Evolutionary conservation across 2,888 invertebrate genomes (phyloP).

Genomic region (Nemapogon koenigi): DNA sequence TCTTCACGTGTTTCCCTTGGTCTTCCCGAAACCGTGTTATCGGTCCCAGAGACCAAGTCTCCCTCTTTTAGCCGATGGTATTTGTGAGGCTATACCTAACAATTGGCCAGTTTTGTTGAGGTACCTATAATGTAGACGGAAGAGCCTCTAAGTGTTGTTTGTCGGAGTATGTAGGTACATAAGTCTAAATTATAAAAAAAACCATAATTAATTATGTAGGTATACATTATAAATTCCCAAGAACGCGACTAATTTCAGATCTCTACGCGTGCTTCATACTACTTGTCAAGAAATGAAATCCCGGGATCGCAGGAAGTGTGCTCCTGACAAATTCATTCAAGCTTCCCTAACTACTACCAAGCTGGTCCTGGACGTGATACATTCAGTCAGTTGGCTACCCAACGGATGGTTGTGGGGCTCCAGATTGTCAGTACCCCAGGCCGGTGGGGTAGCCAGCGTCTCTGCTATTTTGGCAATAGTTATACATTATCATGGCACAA

Average conservation of each 20-base stretch:
- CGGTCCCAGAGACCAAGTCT: too few species aligned
- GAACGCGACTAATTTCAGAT: conserved; percentile 33
- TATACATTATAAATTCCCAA: too few species aligned
- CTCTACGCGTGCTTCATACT: conserved; percentile 36
- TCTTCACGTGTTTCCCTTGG: too few species aligned
- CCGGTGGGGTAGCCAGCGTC: conserved; percentile 33
- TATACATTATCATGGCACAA: conserved; percentile 40
- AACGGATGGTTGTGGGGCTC: conserved; percentile 82
- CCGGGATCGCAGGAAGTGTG: conserved; percentile 31
- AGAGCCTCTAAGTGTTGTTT: too few species aligned
- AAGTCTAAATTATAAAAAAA: too few species aligned
- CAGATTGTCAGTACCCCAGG: conserved; percentile 46
- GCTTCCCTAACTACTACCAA: conserved; percentile 42
- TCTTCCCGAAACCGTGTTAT: too few species aligned
- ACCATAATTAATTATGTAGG: too few species aligned
- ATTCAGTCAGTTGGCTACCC: conserved; percentile 83
- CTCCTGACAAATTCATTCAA: conserved; percentile 37
- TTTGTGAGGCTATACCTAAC: too few species aligned
- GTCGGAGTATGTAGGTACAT: too few species aligned
- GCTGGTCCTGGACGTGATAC: conserved; percentile 70
- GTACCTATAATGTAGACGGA: too few species aligned
- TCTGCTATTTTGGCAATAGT: conserved; percentile 38
- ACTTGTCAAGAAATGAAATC: conserved; percentile 28
- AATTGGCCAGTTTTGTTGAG: too few species aligned
- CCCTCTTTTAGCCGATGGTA: too few species aligned